phyloP scores from a whole-genome alignment of 2,113 vertebrate genomes.

The Vulpes lagopus region DNA sequence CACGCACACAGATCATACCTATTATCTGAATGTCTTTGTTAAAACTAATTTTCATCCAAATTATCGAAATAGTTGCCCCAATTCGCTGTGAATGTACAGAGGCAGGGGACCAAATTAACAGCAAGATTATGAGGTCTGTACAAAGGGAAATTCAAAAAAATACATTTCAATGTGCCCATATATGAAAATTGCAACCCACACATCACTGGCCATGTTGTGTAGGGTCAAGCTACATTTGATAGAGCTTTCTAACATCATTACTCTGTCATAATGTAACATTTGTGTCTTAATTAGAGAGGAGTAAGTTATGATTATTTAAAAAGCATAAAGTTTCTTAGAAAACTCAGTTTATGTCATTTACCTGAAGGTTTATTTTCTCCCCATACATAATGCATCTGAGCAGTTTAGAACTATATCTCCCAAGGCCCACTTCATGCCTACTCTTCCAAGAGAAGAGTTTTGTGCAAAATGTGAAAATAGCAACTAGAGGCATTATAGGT shows the following conservation, averaged over 20 bases:
- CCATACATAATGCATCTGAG: not conserved
- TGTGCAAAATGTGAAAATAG: not conserved
- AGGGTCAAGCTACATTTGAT: not conserved
- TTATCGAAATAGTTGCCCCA: slow-evolving; percentile 43
- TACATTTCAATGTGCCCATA: not conserved
- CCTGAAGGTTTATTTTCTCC: slow-evolving; percentile 43
- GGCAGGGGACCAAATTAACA: slow-evolving; percentile 17
- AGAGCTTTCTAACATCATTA: not conserved
- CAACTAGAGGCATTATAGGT: not conserved
- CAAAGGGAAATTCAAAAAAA: slow-evolving; percentile 25
- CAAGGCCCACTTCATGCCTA: not conserved
- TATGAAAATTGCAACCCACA: not conserved
- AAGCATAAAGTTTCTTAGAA: slow-evolving; percentile 33
- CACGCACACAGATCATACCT: not conserved
- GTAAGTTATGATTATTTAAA: slow-evolving; percentile 25
- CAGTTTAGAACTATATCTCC: not conserved
- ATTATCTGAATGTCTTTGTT: not conserved
- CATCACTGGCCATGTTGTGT: not conserved
- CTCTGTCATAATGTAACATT: slow-evolving; percentile 1
- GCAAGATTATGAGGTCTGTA: slow-evolving; percentile 42
- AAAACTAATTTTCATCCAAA: slow-evolving; percentile 51
- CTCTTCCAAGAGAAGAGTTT: slow-evolving; percentile 21
- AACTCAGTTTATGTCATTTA: not conserved
- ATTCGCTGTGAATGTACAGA: not conserved
- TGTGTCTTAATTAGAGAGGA: not conserved